phyloP scores from a whole-genome alignment of 2,113 vertebrate species.

The Cygnus buccinator region DNA sequence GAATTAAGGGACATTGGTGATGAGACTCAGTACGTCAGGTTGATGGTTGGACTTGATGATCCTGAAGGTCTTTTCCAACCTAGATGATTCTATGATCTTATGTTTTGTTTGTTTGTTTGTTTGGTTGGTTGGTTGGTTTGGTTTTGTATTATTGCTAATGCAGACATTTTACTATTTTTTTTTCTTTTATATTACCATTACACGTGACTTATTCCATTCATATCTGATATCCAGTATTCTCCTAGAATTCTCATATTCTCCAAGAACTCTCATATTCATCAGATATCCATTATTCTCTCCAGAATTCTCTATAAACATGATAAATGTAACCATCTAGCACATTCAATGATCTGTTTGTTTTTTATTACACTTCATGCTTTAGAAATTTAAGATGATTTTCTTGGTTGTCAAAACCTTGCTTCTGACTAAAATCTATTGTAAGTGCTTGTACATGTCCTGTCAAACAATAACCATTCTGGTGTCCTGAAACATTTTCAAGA shows the following conservation, averaged over 20 bases:
- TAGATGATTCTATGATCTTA: no score
- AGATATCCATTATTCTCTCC: no score
- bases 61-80: no score
- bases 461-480: neutral
- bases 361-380: neutral
- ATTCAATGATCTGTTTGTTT: neutral
- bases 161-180: neutral
- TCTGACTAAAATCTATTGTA: neutral
- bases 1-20: no score
- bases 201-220: neutral
- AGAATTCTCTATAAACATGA: neutral
- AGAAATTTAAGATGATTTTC: neutral
- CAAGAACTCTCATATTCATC: no score
- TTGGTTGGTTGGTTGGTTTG: neutral
- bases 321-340: neutral
- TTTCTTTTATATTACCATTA: neutral
- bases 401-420: neutral
- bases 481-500: neutral
- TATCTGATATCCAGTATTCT: no score
- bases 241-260: no score
- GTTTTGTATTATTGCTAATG: neutral
- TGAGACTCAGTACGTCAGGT: no score
- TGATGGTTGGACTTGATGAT: no score
- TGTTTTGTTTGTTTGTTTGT: neutral
- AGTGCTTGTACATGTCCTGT: neutral